These are phyloP conservation scores for Caenorhabditis brenneri DNA, from an alignment of 1,140 invertebrate species.

Conservation along the genomic window DNA sequence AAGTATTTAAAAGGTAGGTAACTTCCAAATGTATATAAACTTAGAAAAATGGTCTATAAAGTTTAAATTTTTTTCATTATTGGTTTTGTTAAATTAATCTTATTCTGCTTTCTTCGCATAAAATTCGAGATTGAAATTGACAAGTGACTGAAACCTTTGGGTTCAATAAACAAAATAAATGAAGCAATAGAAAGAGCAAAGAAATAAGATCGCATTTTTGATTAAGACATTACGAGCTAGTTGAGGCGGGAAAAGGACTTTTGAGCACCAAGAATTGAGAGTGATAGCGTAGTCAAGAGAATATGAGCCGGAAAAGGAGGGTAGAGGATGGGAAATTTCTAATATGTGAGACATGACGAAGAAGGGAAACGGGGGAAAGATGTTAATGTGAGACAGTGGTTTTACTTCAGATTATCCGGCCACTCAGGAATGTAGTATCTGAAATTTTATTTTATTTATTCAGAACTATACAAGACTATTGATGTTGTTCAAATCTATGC, in stretches of 20 bases:
- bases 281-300: neutral
- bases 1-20: neutral
- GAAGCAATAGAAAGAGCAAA: neutral
- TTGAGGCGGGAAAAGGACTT: neutral
- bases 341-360: neutral
- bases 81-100: neutral
- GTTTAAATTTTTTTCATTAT: neutral
- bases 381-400: neutral
- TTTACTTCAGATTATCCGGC: slow-evolving; percentile 76
- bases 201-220: neutral
- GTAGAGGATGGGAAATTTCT: neutral
- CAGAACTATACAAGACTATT: neutral
- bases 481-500: neutral
- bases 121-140: neutral
- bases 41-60: too few species aligned
- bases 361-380: neutral
- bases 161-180: neutral
- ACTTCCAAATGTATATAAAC: neutral
- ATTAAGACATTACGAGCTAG: neutral
- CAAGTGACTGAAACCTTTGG: neutral
- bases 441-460: too few species aligned
- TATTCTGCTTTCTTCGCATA: neutral
- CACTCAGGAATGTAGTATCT: slow-evolving; percentile 91
- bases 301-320: neutral
- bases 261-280: slow-evolving; percentile 9